These are phyloP conservation scores for Psilopogon haemacephalus DNA, from an alignment of 2,113 vertebrate species.

Conservation along the genomic window DNA sequence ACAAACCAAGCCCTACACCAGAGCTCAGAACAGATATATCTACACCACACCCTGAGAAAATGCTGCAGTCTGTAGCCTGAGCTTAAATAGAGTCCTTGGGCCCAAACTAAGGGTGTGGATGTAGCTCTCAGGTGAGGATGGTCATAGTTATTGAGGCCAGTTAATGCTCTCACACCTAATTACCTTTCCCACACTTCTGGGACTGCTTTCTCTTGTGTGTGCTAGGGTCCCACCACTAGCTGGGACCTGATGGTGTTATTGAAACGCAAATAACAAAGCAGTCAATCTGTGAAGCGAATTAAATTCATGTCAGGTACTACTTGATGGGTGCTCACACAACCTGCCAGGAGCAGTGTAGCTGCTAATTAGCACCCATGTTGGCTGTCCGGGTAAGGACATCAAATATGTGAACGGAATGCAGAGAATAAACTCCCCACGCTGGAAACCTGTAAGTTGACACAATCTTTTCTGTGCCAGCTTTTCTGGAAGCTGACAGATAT, in stretches of 20 bases:
- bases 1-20: neutral
- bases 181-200: neutral
- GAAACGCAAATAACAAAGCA: slow-evolving; percentile 4
- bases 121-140: neutral
- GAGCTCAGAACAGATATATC: fast-evolving
- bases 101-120: neutral
- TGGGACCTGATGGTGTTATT: neutral
- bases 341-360: slow-evolving; percentile 17
- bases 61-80: fast-evolving
- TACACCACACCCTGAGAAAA: fast-evolving
- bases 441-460: neutral
- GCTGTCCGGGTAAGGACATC: neutral
- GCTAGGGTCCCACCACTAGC: neutral
- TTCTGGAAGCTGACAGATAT: neutral
- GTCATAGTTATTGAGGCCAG: neutral
- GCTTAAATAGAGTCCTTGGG: neutral
- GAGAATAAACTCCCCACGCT: neutral
- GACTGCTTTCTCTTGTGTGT: neutral
- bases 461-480: neutral
- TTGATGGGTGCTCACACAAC: slow-evolving; percentile 33
- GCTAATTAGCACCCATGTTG: slow-evolving; percentile 53
- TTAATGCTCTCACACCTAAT: neutral
- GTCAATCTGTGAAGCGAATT: neutral
- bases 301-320: slow-evolving; percentile 24
- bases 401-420: slow-evolving; percentile 21